phyloP scores from a whole-genome alignment of 64 coral and sea anemone genomes.

The Montipora foliosa region DNA sequence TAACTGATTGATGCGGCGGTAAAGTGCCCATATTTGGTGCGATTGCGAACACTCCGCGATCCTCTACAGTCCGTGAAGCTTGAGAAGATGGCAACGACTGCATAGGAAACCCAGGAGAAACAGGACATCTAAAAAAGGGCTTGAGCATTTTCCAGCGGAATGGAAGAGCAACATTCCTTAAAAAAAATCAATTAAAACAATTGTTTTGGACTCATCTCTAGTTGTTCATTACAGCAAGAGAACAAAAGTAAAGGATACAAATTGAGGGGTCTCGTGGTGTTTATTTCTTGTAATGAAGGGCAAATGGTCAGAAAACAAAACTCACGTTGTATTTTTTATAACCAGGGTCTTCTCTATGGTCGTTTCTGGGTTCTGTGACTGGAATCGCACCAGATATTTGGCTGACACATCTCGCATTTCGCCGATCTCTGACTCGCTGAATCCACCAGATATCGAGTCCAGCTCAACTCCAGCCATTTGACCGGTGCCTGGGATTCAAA shows the following conservation, averaged over 20 bases:
- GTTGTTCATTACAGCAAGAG: no score
- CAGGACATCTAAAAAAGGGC: conserved; percentile 71
- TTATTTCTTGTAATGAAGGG: not conserved
- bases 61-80: conserved; percentile 63
- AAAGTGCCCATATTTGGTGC: conserved; percentile 89
- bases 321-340: conserved; percentile 97
- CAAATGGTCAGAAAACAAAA: not conserved
- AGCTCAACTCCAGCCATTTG: conserved; percentile 96
- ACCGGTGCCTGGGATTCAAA: conserved; percentile 72
- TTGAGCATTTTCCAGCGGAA: conserved; percentile 96
- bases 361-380: conserved; percentile 84
- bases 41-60: conserved; percentile 66
- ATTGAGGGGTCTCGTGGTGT: no score
- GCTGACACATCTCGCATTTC: conserved; percentile 89
- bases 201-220: no score
- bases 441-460: conserved; percentile 78
- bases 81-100: not conserved
- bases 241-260: no score
- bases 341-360: conserved; percentile 70
- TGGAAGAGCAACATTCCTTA: conserved; percentile 87
- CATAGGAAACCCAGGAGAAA: not conserved
- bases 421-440: conserved; percentile 82
- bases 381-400: conserved; percentile 79
- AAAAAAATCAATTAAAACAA: no score
- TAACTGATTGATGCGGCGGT: conserved; percentile 77